Base-by-base conservation (phyloP, 2,888 invertebrate genomes). In the Chrysolina americana region DNA sequence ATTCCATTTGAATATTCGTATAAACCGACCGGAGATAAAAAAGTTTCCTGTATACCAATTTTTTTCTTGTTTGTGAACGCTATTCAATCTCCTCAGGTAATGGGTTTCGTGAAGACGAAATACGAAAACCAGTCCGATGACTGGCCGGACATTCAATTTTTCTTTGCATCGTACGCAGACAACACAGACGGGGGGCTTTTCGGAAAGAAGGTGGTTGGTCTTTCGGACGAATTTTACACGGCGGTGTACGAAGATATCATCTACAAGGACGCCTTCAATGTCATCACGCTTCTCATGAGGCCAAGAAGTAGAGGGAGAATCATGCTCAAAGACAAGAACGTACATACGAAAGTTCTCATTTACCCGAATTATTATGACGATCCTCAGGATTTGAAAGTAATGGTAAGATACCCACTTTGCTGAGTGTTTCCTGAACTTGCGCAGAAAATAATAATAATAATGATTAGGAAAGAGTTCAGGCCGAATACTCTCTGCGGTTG, bases 361-460 rank as follows among this genome's bases (percentile, higher is more conserved):
- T 93, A 95, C 86, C 95, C 98, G 0, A 97, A 97, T 86, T 98
- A 98, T 86, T 94, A 93, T 82, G 87, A 91, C 0, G 91, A 95
- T 82, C 93, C 93, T 0, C 87, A 91, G 47, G 97, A 97, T 84
- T 85, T 95, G 23, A 90, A 92, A 79, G 87, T 92, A 70, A 87
- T 95, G 89, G 95, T 95, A 91, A 89, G 90, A 36, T 19, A 9
- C 8, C 53, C n/a, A 17, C n/a, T 48, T 17, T 0, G n/a, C 15
- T n/a, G 48, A 0, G n/a, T 48, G 0, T 48, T n/a, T 1, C 9
- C n/a, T 86, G 64, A 59, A 41, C 21, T 41, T 10, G 41, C 17
- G 17, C 28, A 63, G 0, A 44, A 70, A 41, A 44, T 41, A 8
- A 19, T 8, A 53, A 50, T 0, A 28, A 15, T n/a, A n/a, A n/a